phyloP scores from a whole-genome alignment of 2,888 invertebrate genomes.

The Galerucella pusilla region DNA sequence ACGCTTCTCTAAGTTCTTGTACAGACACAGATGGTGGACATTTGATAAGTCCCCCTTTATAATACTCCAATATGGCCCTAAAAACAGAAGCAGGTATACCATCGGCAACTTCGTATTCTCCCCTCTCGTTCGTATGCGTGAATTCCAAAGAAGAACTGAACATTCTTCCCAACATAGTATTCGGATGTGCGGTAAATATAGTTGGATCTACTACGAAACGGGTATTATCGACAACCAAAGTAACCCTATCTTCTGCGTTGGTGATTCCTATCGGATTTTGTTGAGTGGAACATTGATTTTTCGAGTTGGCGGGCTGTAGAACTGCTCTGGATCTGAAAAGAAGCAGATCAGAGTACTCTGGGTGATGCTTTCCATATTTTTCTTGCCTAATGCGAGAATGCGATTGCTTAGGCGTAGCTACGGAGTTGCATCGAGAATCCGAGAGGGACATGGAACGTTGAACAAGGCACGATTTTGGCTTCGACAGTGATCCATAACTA shows the following conservation, averaged over 20 bases:
- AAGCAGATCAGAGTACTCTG: slow-evolving; percentile 35
- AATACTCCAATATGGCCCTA: slow-evolving; percentile 94
- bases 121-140: slow-evolving; percentile 93
- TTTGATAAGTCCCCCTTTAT: slow-evolving; percentile 88
- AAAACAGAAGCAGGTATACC: slow-evolving; percentile 97
- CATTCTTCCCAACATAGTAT: slow-evolving; percentile 99
- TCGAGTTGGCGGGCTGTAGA: slow-evolving; percentile 38
- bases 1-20: slow-evolving; percentile 96
- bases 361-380: slow-evolving; percentile 25
- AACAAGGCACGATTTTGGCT: slow-evolving; percentile 75
- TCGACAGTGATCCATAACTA: slow-evolving; percentile 72
- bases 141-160: slow-evolving; percentile 93
- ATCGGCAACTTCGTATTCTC: slow-evolving; percentile 96
- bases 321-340: slow-evolving; percentile 46
- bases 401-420: slow-evolving; percentile 67
- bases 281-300: slow-evolving; percentile 24
- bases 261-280: slow-evolving; percentile 26
- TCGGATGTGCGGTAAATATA: slow-evolving; percentile 93
- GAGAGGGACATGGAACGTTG: slow-evolving; percentile 67
- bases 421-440: slow-evolving; percentile 68
- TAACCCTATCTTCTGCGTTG: slow-evolving; percentile 80
- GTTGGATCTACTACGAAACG: slow-evolving; percentile 91
- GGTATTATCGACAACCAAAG: slow-evolving; percentile 96
- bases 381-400: slow-evolving; percentile 66
- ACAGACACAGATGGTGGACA: slow-evolving; percentile 97